Evolutionary conservation across 1,140 invertebrate genomes (phyloP), one percentile per base, ranked within the genome.

Genomic region (Augochlora pura): DNA sequence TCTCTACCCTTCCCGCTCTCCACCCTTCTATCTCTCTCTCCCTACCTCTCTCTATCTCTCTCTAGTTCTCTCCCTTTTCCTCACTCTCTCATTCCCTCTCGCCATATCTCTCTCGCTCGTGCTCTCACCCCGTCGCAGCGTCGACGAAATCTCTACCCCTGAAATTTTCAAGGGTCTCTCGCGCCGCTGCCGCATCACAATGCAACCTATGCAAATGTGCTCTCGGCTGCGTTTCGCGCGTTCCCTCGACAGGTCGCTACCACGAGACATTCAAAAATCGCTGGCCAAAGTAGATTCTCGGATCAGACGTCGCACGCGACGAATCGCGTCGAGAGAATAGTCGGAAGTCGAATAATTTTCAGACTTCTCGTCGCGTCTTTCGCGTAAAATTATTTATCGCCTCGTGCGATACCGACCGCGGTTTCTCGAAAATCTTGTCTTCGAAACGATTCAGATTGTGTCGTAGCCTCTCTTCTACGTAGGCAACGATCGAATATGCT

Each of bases 181-280:
- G 18, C 27, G 12, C 54, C 32, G 23, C 49, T 52, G 32, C 21
- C n/a, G n/a, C 63, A 38, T 81, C 60, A 54, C 59, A 62, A 78
- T 63, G 68, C 68, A 63, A 60, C 63, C 16, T 73, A 78, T 81
- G 75, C 63, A 68, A 81, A 81, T 81, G 27, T 64, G 8, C 27
- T 4, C 32, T 9, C 38, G 39, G 10, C n/a, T n/a, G 12, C 23
- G n/a, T 21, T 57, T 21, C 49, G 21, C 52, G 39, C 39, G 49
- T 21, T 9, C 23, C 49, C 16, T 52, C 49, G 49, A 52, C 49
- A 14, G 21, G 0, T 57, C 4, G 42, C 46, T 27, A 16, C 49
- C 54, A 46, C 16, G 16, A 32, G 42, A 46, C 42, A 66, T 66
- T 49, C 46, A 64, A 21, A 71, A 54, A 63, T 52, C 25, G 23